A percentile compares a stretch with the other conserved stretches of the same genome.
These are phyloP conservation scores for Pygoscelis adeliae DNA, from an alignment of 2,113 vertebrate genomes.

Conservation along the genomic window DNA sequence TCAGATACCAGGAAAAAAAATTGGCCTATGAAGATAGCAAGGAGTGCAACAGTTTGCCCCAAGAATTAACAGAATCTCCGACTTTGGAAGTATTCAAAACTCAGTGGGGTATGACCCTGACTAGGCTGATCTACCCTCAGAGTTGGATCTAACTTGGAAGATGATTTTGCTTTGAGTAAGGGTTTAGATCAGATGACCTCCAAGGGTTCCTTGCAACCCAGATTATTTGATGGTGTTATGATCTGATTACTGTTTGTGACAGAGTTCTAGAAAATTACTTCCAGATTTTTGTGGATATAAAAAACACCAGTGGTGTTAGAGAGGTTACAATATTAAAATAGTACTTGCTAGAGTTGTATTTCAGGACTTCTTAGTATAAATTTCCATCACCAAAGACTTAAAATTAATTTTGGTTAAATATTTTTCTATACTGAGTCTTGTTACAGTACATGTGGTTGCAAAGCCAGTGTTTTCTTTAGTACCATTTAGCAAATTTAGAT, in stretches of 20 bases:
- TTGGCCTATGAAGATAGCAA: neutral
- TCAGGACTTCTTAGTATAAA: neutral
- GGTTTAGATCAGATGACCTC: neutral
- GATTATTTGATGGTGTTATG: neutral
- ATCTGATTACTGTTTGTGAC: neutral
- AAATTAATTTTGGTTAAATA: neutral
- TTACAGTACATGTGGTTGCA: neutral
- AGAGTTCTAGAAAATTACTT: neutral
- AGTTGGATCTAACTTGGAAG: neutral
- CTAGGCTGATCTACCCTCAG: neutral
- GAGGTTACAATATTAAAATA: neutral
- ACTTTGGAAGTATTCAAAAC: neutral
- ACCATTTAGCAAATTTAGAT: neutral
- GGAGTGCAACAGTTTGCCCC: neutral
- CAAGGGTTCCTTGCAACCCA: neutral
- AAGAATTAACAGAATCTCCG: neutral
- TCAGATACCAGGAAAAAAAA: neutral
- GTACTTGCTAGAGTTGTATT: neutral
- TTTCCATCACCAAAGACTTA: neutral
- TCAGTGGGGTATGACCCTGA: neutral
- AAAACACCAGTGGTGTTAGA: neutral
- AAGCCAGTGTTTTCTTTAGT: neutral
- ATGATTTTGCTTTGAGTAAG: neutral
- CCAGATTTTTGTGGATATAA: neutral
- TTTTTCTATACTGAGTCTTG: neutral